These are phyloP conservation scores for Rhegmatorhina hoffmannsi DNA, from an alignment of 2,113 vertebrate genomes.

Conservation along the genomic window DNA sequence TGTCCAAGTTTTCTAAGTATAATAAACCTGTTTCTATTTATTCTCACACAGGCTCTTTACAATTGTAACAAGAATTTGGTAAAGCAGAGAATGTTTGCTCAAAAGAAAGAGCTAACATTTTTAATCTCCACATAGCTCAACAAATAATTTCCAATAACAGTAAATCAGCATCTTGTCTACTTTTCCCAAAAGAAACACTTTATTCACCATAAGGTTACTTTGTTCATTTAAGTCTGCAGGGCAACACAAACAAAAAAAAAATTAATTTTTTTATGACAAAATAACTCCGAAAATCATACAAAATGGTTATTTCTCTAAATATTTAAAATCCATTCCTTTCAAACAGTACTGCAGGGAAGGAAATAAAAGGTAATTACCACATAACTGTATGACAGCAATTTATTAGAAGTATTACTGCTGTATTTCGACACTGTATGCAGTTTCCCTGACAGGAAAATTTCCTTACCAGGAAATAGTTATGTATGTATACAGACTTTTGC, in stretches of 20 bases:
- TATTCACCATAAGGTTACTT: fast-evolving
- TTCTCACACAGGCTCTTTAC: not conserved
- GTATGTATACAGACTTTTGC: not conserved
- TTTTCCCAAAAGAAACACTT: not conserved
- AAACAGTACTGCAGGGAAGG: not conserved
- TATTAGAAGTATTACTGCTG: conserved; percentile 2
- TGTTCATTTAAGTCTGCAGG: not conserved
- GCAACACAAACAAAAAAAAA: not conserved
- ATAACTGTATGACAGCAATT: not conserved
- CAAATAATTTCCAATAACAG: not conserved
- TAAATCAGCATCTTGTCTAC: not conserved
- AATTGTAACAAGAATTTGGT: not conserved
- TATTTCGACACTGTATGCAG: not conserved
- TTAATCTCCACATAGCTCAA: not conserved
- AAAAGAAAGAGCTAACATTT: not conserved
- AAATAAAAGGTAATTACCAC: conserved; percentile 19
- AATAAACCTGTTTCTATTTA: not conserved
- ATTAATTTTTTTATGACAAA: not conserved
- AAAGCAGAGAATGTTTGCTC: not conserved
- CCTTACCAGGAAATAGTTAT: not conserved
- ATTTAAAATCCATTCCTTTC: not conserved
- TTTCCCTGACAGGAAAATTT: not conserved
- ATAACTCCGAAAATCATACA: not conserved
- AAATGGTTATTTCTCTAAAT: not conserved
- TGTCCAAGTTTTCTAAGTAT: not conserved